phyloP scores from a whole-genome alignment of 2,888 invertebrate genomes.

The Drosophila parthenogenetica region DNA sequence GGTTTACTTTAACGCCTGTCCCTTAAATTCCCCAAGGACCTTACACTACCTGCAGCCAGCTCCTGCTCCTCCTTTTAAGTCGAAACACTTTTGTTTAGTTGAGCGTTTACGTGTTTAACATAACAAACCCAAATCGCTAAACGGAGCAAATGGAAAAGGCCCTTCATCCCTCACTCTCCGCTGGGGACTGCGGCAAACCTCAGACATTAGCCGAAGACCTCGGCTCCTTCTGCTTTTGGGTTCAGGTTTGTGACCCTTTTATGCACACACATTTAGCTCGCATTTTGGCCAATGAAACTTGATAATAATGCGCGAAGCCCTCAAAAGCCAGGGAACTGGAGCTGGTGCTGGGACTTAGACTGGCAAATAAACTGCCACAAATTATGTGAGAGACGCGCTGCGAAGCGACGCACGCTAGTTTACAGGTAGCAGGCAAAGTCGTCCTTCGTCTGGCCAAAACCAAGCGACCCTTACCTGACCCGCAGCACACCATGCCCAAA shows the following conservation, averaged over 20 bases:
- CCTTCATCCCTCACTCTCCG: constrained; percentile 14
- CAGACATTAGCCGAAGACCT: constrained; percentile 35
- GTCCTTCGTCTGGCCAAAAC: constrained; percentile 23
- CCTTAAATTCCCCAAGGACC: constrained; percentile 7
- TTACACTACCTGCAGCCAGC: too few relatives aligned
- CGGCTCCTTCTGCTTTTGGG: constrained; percentile 45
- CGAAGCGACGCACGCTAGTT: constrained; percentile 33
- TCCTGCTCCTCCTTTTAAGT: too few relatives aligned
- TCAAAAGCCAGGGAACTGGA: constrained; percentile 23
- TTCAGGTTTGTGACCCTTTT: constrained; percentile 68
- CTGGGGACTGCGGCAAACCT: constrained; percentile 39
- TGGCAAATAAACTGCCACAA: constrained; percentile 70
- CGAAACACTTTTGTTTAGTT: constrained; percentile 37
- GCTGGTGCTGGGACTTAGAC: constrained; percentile 4
- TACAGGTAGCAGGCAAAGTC: constrained; percentile 7
- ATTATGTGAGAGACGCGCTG: constrained; percentile 64
- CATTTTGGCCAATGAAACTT: constrained; percentile 72
- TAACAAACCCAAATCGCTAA: constrained; percentile 56
- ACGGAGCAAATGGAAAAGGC: constrained; percentile 45
- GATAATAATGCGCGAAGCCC: constrained; percentile 65
- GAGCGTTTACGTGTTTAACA: constrained; percentile 62
- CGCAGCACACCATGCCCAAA: constrained; percentile 18
- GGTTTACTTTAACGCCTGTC: constrained; percentile 1
- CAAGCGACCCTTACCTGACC: constrained; percentile 42
- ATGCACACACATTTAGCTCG: constrained; percentile 50